These are phyloP conservation scores for Argynnis bischoffii DNA, from an alignment of 2,888 invertebrate species.

Conservation along the genomic window DNA sequence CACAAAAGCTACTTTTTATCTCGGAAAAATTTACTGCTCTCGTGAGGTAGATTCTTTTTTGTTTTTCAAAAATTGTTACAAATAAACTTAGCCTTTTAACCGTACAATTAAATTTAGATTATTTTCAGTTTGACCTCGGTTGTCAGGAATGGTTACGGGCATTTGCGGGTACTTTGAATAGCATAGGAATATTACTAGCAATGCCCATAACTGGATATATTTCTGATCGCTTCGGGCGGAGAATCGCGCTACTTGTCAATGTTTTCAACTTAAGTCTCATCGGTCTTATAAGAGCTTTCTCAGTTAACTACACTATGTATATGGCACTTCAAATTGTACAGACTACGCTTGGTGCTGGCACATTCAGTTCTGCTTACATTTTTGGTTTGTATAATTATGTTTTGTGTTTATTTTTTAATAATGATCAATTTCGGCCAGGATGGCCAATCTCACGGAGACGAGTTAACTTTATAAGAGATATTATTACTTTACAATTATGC, in stretches of 20 bases:
- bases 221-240: constrained; percentile 82
- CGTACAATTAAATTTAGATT: neutral
- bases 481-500: no score
- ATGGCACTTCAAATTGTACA: constrained; percentile 78
- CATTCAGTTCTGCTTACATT: constrained; percentile 78
- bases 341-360: constrained; percentile 78
- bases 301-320: constrained; percentile 81
- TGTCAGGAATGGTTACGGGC: constrained; percentile 85
- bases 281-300: constrained; percentile 80
- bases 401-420: neutral
- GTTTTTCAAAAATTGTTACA: no score
- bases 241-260: constrained; percentile 60
- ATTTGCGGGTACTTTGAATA: constrained; percentile 85
- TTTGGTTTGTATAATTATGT: constrained; percentile 51
- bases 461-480: no score
- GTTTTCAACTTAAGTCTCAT: constrained; percentile 62
- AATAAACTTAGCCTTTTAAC: neutral
- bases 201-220: constrained; percentile 83
- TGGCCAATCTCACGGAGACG: no score
- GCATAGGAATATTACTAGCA: constrained; percentile 84
- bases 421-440: no score
- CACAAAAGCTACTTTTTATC: no score
- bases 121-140: constrained; percentile 76
- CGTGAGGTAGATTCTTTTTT: no score
- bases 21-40: no score